phyloP scores from a whole-genome alignment of 2,113 vertebrate genomes.

The Crocuta crocuta region DNA sequence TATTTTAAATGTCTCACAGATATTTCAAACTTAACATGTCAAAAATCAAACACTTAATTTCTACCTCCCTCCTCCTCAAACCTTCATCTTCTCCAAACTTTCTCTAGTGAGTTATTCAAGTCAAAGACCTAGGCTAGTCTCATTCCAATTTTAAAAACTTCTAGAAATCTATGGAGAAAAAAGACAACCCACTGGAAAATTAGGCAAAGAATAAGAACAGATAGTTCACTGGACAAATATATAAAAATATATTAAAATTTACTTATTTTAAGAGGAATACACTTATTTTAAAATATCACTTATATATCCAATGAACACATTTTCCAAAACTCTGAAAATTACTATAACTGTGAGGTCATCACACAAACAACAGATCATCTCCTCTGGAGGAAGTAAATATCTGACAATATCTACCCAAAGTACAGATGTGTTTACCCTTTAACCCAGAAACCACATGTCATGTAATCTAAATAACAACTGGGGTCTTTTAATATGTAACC shows the following conservation, averaged over 20 bases:
- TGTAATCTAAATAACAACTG: background rate
- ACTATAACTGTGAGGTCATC: background rate
- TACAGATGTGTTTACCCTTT: background rate
- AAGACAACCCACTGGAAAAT: background rate
- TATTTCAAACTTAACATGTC: slow-evolving; percentile 64
- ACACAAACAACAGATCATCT: background rate
- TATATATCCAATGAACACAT: background rate
- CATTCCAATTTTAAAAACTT: background rate
- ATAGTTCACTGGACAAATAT: background rate
- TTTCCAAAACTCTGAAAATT: slow-evolving; percentile 20
- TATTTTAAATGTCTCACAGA: slow-evolving; percentile 69
- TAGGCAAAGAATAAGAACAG: background rate
- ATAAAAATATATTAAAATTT: background rate
- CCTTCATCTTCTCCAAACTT: background rate
- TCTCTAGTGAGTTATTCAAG: slow-evolving; percentile 1
- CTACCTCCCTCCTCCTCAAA: background rate
- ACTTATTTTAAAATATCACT: background rate
- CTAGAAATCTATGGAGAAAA: background rate
- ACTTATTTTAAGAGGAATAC: background rate
- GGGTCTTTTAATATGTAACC: background rate
- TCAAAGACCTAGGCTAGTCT: background rate
- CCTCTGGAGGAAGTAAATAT: background rate
- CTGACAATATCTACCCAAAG: background rate
- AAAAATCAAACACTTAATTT: slow-evolving; percentile 64
- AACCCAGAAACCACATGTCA: background rate